phyloP scores from a whole-genome alignment of 2,113 vertebrate species.

The Onychostoma macrolepis region DNA sequence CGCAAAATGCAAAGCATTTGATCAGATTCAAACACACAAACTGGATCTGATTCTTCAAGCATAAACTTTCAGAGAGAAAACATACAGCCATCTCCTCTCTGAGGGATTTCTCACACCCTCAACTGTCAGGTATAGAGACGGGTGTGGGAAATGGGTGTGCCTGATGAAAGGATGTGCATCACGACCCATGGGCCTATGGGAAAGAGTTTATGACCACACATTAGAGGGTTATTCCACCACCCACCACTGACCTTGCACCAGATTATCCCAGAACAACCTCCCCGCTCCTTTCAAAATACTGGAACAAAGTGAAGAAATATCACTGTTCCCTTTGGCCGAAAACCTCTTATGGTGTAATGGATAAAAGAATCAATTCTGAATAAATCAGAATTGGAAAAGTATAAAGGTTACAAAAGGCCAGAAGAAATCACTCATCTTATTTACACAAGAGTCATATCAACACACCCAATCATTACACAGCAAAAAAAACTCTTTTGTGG shows the following conservation, averaged over 20 bases:
- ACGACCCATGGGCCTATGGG: background rate
- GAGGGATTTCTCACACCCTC: conserved; percentile 10
- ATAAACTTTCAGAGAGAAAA: background rate
- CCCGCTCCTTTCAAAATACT: background rate
- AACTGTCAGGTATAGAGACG: background rate
- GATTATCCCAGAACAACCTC: background rate
- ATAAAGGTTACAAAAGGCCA: background rate
- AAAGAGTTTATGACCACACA: conserved; percentile 6
- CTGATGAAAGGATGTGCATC: conserved; percentile 27
- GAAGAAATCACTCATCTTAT: conserved; percentile 13
- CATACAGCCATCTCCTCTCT: background rate
- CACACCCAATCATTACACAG: conserved; percentile 32
- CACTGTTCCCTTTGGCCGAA: conserved; percentile 5
- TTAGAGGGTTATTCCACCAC: conserved; percentile 11
- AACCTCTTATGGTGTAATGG: background rate
- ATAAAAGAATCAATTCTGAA: conserved; percentile 26
- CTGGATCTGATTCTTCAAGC: background rate
- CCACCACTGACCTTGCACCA: conserved; percentile 13
- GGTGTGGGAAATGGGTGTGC: conserved; percentile 24
- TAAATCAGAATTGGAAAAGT: background rate
- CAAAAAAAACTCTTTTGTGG: background rate
- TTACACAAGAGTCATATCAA: conserved; percentile 21
- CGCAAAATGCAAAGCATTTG: background rate
- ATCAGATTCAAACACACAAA: background rate
- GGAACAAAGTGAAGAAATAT: background rate